Conservation (phyloP, 2,113 vertebrate species). For the Piaya cayana region DNA sequence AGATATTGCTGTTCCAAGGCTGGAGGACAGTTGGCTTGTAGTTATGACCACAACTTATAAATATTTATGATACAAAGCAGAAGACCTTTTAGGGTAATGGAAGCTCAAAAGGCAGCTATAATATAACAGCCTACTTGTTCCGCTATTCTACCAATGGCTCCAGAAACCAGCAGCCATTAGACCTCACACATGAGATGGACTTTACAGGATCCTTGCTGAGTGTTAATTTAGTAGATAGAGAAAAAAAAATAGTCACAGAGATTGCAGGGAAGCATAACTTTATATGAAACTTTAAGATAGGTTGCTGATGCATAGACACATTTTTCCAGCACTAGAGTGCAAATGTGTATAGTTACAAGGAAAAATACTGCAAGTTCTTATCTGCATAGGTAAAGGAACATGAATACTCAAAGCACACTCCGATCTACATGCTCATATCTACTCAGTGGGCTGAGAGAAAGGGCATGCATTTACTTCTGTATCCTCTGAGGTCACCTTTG, state of each 20-base stretch:
- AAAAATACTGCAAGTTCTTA: neutral
- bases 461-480: neutral
- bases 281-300: neutral
- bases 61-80: slow-evolving; percentile 67
- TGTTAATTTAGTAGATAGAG: fast-evolving
- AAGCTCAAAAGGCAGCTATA: neutral
- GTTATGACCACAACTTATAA: slow-evolving; percentile 68
- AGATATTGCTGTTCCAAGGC: slow-evolving; percentile 14
- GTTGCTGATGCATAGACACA: neutral
- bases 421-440: neutral
- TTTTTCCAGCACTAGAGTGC: neutral
- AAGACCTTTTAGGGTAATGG: slow-evolving; percentile 68
- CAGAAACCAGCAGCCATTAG: neutral
- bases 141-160: neutral
- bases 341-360: neutral
- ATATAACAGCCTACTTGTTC: neutral
- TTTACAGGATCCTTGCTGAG: neutral
- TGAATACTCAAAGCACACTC: fast-evolving
- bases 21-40: slow-evolving; percentile 32
- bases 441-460: neutral
- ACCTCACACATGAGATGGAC: fast-evolving
- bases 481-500: neutral
- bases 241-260: neutral
- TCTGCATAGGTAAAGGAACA: neutral
- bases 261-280: neutral